Evolutionary conservation across 2,888 invertebrate species (phyloP).

Genomic region (Eremobia ochroleuca): DNA sequence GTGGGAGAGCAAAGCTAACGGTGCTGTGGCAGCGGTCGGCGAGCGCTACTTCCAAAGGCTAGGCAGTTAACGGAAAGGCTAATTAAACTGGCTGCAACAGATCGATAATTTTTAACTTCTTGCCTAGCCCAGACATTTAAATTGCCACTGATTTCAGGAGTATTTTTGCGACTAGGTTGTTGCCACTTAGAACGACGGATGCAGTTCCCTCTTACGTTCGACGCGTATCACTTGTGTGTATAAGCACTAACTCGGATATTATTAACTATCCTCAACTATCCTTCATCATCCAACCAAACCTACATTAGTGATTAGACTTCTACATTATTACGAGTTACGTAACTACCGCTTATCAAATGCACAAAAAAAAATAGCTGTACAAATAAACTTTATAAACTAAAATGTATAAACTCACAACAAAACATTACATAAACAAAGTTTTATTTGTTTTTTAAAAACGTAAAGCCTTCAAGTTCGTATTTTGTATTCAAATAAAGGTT

Average conservation of each 20-base stretch:
- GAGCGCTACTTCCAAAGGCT: neutral
- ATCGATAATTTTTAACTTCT: neutral
- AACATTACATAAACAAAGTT: slow-evolving; percentile 1
- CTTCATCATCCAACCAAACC: neutral
- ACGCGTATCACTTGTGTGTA: no score
- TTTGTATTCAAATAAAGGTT: slow-evolving; percentile 49
- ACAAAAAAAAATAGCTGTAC: neutral
- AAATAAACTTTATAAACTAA: slow-evolving; percentile 1
- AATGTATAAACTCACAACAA: slow-evolving; percentile 7
- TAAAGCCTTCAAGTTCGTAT: slow-evolving; percentile 36
- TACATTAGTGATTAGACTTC: neutral
- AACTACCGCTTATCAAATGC: neutral
- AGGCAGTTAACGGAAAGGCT: neutral
- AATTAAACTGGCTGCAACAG: neutral
- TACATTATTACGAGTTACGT: neutral
- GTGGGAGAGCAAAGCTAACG: no score
- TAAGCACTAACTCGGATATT: no score
- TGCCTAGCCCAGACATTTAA: neutral
- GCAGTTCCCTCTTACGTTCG: no score
- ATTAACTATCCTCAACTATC: neutral
- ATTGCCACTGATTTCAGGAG: neutral
- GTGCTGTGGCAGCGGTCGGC: no score
- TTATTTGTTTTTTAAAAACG: slow-evolving; percentile 26
- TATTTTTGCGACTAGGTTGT: no score
- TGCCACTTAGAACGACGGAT: neutral